Conservation (phyloP, 2,113 vertebrate species). For the Podarcis muralis region DNA sequence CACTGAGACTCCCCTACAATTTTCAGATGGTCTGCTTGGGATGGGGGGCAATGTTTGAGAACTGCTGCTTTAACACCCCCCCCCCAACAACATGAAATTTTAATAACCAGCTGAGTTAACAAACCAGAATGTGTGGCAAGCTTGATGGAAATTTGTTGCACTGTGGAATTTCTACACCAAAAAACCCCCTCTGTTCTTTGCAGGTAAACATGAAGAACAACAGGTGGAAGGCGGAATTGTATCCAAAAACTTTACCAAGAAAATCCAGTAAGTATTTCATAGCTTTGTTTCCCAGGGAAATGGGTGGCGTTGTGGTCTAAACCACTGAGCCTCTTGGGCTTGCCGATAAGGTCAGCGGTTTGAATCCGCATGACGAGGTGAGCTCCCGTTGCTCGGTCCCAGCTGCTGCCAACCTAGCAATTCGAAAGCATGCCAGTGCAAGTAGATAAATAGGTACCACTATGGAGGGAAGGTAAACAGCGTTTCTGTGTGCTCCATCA, state of each 20-base stretch:
- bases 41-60: no score
- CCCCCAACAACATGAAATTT: not conserved
- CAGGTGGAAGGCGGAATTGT: constrained; percentile 96
- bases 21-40: no score
- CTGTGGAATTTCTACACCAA: not conserved
- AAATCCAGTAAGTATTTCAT: constrained; percentile 91
- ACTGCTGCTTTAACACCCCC: not conserved
- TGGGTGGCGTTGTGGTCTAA: not conserved
- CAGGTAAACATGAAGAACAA: constrained; percentile 96
- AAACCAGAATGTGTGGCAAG: not conserved
- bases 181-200: constrained; percentile 19
- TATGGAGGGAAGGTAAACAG: no score
- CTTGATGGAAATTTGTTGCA: not conserved
- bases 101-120: not conserved
- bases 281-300: not conserved
- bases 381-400: no score
- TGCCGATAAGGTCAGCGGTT: no score
- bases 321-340: no score
- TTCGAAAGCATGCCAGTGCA: no score
- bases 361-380: no score
- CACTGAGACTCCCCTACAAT: no score
- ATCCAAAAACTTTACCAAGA: constrained; percentile 99
- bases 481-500: no score
- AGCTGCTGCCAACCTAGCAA: no score
- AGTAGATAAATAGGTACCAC: no score